A percentile compares a stretch with the other conserved stretches of the same genome.
phyloP scores from a whole-genome alignment of 2,888 invertebrate species.

The Epistrophe eligans region DNA sequence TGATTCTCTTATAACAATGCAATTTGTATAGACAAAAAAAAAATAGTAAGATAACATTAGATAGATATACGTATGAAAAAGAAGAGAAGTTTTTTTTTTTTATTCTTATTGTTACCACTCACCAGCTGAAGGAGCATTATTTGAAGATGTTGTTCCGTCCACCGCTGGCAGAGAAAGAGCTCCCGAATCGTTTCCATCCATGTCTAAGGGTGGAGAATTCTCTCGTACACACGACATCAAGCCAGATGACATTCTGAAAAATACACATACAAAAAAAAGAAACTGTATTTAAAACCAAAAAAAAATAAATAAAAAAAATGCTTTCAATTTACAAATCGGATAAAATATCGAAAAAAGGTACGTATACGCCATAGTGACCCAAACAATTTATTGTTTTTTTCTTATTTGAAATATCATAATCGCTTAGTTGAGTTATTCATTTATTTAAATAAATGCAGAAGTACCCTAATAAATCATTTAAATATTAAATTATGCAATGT shows the following conservation, averaged over 20 bases:
- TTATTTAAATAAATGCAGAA: no score
- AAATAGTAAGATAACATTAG: slow-evolving; percentile 7
- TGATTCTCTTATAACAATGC: slow-evolving; percentile 26
- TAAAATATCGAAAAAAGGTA: slow-evolving; percentile 1
- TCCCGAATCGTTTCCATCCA: slow-evolving; percentile 80
- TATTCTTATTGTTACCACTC: slow-evolving; percentile 15
- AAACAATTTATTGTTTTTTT: no score
- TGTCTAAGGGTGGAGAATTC: slow-evolving; percentile 83
- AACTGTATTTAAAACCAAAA: neutral
- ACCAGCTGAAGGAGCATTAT: slow-evolving; percentile 70
- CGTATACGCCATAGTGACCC: slow-evolving; percentile 17
- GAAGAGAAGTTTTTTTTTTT: neutral
- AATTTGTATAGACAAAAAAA: neutral
- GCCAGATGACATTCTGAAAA: slow-evolving; percentile 83
- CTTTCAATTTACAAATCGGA: neutral
- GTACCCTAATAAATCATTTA: no score
- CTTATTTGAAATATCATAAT: no score
- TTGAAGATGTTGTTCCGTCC: slow-evolving; percentile 65
- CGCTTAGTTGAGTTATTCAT: no score
- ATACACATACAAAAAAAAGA: slow-evolving; percentile 37
- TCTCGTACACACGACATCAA: slow-evolving; percentile 84
- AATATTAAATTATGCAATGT: no score
- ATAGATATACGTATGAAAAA: neutral
- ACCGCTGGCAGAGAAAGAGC: slow-evolving; percentile 80
- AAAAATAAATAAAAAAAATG: neutral